phyloP scores from a whole-genome alignment of 2,797 vertebrate species.

The Acestrorhynchus altus region DNA sequence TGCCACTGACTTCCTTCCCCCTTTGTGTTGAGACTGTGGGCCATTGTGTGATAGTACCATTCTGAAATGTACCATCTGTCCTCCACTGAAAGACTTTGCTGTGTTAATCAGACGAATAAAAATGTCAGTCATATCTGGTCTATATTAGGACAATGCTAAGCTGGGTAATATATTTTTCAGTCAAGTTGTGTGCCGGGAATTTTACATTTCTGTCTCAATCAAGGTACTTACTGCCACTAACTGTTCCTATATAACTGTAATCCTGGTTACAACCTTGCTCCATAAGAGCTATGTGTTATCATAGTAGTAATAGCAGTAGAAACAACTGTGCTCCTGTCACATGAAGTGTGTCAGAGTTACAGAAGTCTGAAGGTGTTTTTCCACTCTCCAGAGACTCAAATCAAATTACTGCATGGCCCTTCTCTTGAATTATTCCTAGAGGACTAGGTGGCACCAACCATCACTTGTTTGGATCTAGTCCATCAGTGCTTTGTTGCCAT shows the following conservation, averaged over 20 bases:
- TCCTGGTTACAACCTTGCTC: constrained; percentile 18
- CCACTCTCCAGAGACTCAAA: neutral
- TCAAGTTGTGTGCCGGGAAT: neutral
- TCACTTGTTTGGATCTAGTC: constrained; percentile 55
- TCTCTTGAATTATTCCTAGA: constrained; percentile 15
- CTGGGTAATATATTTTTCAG: constrained; percentile 11
- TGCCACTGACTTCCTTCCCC: constrained; percentile 1
- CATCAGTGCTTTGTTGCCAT: constrained; percentile 48
- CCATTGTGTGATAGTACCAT: constrained; percentile 38
- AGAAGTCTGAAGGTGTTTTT: constrained; percentile 32
- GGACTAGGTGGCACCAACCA: neutral
- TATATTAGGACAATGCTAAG: constrained; percentile 16
- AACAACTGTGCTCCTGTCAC: constrained; percentile 43
- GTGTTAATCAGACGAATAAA: constrained; percentile 43
- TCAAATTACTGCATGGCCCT: neutral
- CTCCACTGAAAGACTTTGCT: constrained; percentile 39
- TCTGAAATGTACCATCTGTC: constrained; percentile 31
- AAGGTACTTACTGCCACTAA: constrained; percentile 17
- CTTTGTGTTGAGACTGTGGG: constrained; percentile 21
- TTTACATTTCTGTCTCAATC: neutral
- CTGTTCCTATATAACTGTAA: constrained; percentile 18
- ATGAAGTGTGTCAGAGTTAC: constrained; percentile 31
- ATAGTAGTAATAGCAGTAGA: constrained; percentile 36
- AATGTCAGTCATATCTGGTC: constrained; percentile 39
- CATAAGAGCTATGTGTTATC: constrained; percentile 24